Conservation (phyloP, 2,888 invertebrate genomes). For the Drosophila macrospina region DNA sequence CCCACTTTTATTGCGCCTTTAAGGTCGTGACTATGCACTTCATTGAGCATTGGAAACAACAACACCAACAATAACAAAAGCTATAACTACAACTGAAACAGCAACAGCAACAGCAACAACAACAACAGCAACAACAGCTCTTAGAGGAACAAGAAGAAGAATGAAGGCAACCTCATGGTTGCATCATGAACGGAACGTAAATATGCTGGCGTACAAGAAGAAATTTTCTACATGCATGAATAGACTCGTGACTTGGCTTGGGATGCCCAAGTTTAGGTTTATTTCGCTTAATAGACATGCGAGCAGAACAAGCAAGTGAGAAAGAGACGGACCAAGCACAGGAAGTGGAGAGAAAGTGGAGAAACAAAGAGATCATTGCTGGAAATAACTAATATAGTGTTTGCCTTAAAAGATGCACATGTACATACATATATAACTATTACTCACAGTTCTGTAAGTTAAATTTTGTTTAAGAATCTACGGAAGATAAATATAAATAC, state of each 20-base stretch:
- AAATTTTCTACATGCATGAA: conserved; percentile 23
- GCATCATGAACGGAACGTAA: conserved; percentile 36
- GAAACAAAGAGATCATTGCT: not conserved
- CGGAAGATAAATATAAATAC: too few species aligned
- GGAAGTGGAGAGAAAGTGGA: not conserved
- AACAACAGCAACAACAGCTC: not conserved
- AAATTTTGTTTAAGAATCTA: too few species aligned
- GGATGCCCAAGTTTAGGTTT: conserved; percentile 11
- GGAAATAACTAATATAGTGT: not conserved
- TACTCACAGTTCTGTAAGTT: too few species aligned
- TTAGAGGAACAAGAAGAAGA: conserved; percentile 1
- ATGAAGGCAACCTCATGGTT: conserved; percentile 29
- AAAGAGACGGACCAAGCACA: not conserved
- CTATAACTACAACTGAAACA: conserved; percentile 11
- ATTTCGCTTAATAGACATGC: conserved; percentile 3
- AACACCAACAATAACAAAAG: conserved; percentile 18
- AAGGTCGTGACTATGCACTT: conserved; percentile 61
- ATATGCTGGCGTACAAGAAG: conserved; percentile 37
- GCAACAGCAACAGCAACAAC: conserved; percentile 10
- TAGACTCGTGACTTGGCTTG: conserved; percentile 26
- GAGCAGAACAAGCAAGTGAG: not conserved
- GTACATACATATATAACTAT: too few species aligned
- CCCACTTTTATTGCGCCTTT: conserved; percentile 46
- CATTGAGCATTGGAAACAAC: conserved; percentile 64
- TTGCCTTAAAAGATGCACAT: not conserved